phyloP scores from a whole-genome alignment of 2,888 invertebrate species.

The Sinhomidia bicolor region DNA sequence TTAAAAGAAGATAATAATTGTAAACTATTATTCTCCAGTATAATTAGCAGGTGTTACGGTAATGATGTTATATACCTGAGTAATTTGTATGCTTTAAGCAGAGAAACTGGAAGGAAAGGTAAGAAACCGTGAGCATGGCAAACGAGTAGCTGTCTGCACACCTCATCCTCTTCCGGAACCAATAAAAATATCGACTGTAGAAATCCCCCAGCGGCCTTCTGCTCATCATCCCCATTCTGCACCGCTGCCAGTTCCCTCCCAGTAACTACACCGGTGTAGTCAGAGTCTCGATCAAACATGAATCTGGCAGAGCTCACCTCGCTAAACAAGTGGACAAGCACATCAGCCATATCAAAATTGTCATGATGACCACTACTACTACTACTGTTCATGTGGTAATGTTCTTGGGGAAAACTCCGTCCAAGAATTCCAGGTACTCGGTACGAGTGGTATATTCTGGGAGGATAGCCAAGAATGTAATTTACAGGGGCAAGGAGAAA shows the following conservation, averaged over 20 bases:
- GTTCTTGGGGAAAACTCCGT: slow-evolving; percentile 54
- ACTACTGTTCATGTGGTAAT: background rate
- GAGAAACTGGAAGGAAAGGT: slow-evolving; percentile 64
- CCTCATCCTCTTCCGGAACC: slow-evolving; percentile 74
- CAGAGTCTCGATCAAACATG: slow-evolving; percentile 55
- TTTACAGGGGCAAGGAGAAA: slow-evolving; percentile 75
- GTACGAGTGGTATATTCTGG: slow-evolving; percentile 72
- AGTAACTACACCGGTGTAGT: slow-evolving; percentile 40
- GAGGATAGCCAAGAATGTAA: slow-evolving; percentile 77
- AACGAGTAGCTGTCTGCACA: slow-evolving; percentile 76
- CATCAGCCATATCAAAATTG: slow-evolving; percentile 59
- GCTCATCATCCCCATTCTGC: background rate
- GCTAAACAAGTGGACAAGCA: slow-evolving; percentile 58
- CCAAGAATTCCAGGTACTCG: slow-evolving; percentile 59
- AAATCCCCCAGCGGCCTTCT: slow-evolving; percentile 72
- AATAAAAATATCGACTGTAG: slow-evolving; percentile 75
- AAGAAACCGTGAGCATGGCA: slow-evolving; percentile 80
- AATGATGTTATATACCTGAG: slow-evolving; percentile 74
- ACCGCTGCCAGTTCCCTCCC: slow-evolving; percentile 57
- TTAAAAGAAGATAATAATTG: too few relatives aligned
- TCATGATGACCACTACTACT: background rate
- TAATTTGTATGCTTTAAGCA: slow-evolving; percentile 70
- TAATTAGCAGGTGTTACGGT: slow-evolving; percentile 9
- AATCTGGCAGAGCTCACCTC: slow-evolving; percentile 44
- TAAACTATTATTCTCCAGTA: background rate